Base-by-base conservation (phyloP, 1,140 invertebrate species). In the Drosophila lini region DNA sequence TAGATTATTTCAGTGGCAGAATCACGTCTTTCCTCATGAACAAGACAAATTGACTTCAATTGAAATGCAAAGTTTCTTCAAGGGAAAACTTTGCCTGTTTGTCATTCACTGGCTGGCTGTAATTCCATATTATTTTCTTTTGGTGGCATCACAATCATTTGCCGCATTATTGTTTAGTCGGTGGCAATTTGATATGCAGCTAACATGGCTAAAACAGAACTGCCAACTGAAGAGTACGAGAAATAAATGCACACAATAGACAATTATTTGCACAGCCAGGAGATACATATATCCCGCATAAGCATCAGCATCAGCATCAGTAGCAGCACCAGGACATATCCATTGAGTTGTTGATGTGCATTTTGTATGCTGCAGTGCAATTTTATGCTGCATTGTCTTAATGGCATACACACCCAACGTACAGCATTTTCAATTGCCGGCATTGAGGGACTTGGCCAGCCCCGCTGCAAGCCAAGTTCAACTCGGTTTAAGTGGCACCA, bases 301-400 rank as follows among this genome's bases (percentile, higher is more conserved):
- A 45, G 16, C 32, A 36, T 16, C 31, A 52, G 31, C 31, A 52
- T 19, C 32, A 52, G 31, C 19, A 52, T 19, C 32, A 52, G 31
- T 19, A 52, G 10, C 48, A 38, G 25, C n/a, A 16, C 31, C n/a
- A 48, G 28, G 16, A 44, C 32, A 60, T 42, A 60, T 44, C 52
- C 52, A 55, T 34, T 22, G 42, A 11, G 45, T 36, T 41, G 28
- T 31, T 50, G 44, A 55, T 56, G 55, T 58, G 47, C 42, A 63
- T 61, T 60, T 48, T 48, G 45, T 58, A 63, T 80, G 71, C 81
- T 68, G 77, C 81, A 84, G 56, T 65, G 81, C 47, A 48, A 64
- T 85, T 73, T 80, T 61, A 76, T 73, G 71, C 81, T 81, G 78
- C 81, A 84, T 84, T 85, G 81, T 81, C 56, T 61, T 74, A 81